phyloP scores from a whole-genome alignment of 2,797 vertebrate species.

The Enteromius mattozi region DNA sequence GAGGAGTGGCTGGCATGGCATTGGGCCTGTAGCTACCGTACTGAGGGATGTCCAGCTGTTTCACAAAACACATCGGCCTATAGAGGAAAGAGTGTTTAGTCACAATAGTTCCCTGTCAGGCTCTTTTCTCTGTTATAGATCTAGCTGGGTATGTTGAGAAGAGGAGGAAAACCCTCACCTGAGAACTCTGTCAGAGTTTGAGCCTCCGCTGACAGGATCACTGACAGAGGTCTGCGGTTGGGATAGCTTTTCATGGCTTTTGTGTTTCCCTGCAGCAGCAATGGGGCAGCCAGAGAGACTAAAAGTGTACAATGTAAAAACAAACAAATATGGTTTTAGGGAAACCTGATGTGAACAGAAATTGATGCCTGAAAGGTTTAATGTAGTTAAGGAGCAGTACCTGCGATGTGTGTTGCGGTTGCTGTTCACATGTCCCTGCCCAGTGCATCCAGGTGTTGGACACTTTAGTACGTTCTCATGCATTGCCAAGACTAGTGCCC shows the following conservation, averaged over 20 bases:
- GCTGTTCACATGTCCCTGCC: constrained; percentile 98
- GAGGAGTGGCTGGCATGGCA: constrained; percentile 89
- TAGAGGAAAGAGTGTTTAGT: constrained; percentile 4
- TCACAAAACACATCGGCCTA: constrained; percentile 99
- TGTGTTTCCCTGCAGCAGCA: constrained; percentile 93
- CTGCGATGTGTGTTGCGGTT: constrained; percentile 98
- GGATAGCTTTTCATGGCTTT: constrained; percentile 87
- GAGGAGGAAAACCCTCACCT: constrained; percentile 76
- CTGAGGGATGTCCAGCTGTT: constrained; percentile 97
- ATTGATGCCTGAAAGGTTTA: not conserved
- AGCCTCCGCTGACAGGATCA: constrained; percentile 84
- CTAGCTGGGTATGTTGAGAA: not conserved
- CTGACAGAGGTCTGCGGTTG: constrained; percentile 80
- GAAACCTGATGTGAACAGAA: not conserved
- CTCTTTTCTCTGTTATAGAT: not conserved
- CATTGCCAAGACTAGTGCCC: constrained; percentile 92
- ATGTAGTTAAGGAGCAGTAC: constrained; percentile 70
- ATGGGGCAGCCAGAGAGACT: constrained; percentile 97
- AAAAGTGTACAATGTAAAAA: constrained; percentile 48
- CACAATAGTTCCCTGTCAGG: not conserved
- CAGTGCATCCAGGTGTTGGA: constrained; percentile 96
- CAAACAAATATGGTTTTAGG: not conserved
- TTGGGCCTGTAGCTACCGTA: constrained; percentile 93
- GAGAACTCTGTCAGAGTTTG: constrained; percentile 94
- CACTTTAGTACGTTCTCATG: constrained; percentile 99